phyloP scores from a whole-genome alignment of 2,797 vertebrate genomes.

The Typhlichthys subterraneus region DNA sequence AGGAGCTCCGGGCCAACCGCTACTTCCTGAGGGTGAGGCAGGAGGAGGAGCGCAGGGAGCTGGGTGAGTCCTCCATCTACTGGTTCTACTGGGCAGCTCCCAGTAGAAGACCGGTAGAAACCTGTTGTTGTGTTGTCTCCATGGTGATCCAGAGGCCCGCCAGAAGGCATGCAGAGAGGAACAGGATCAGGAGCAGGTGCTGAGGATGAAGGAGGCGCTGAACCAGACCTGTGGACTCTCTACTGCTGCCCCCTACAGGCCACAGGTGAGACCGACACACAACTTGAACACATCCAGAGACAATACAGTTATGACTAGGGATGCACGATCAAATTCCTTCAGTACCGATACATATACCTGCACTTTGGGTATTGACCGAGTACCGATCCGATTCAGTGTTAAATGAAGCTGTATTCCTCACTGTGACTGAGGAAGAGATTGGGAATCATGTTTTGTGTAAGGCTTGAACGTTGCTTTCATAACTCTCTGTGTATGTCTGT shows the following conservation, averaged over 20 bases:
- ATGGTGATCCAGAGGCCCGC: slow-evolving; percentile 68
- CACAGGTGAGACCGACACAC: no score
- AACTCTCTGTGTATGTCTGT: no score
- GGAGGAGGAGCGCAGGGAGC: slow-evolving; percentile 66
- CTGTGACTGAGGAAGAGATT: no score
- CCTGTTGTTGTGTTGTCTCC: not conserved
- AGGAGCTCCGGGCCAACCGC: slow-evolving; percentile 74
- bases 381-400: no score
- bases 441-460: no score
- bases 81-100: not conserved
- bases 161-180: slow-evolving; percentile 61
- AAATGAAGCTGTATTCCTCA: no score
- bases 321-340: no score
- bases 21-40: slow-evolving; percentile 74
- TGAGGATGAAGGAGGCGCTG: slow-evolving; percentile 72
- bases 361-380: no score
- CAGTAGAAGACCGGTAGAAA: not conserved
- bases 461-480: no score
- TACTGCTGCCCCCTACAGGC: slow-evolving; percentile 5
- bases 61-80: slow-evolving; percentile 58
- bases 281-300: no score
- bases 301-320: no score
- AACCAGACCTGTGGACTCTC: slow-evolving; percentile 57
- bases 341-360: no score
- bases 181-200: slow-evolving; percentile 71